These are phyloP conservation scores for Macaria liturata DNA, from an alignment of 2,888 invertebrate species.

Conservation along the genomic window DNA sequence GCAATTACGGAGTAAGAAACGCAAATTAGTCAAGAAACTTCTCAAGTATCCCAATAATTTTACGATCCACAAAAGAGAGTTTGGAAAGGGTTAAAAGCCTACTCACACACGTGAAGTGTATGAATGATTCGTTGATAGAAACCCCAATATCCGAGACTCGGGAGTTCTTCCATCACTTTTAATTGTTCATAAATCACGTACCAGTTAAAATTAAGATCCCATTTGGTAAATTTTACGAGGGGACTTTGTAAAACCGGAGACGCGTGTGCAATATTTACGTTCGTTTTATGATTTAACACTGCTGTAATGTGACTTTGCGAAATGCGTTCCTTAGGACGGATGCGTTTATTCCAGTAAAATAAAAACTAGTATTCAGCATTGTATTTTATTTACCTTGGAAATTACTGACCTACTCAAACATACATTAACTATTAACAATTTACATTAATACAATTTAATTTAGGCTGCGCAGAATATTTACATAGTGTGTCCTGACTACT, in stretches of 20 bases:
- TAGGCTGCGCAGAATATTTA: too few species aligned
- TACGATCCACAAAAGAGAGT: slow-evolving; percentile 18
- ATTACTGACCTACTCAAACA: too few species aligned
- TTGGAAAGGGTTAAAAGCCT: slow-evolving; percentile 10
- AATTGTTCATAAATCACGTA: slow-evolving; percentile 60
- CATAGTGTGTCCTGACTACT: too few species aligned
- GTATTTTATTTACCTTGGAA: too few species aligned
- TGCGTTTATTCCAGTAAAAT: too few species aligned
- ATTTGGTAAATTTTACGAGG: slow-evolving; percentile 57
- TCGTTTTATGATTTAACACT: slow-evolving; percentile 44
- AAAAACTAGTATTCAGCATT: too few species aligned
- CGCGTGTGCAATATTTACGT: slow-evolving; percentile 46
- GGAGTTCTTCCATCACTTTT: slow-evolving; percentile 50
- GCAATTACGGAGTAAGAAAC: slow-evolving; percentile 9
- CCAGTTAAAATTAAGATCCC: slow-evolving; percentile 55
- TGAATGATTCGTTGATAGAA: slow-evolving; percentile 42
- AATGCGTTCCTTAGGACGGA: slow-evolving; percentile 9
- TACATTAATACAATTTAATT: too few species aligned
- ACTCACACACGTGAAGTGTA: slow-evolving; percentile 32
- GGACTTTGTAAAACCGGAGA: slow-evolving; percentile 48
- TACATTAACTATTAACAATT: too few species aligned
- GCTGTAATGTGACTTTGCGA: slow-evolving; percentile 27
- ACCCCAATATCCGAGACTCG: slow-evolving; percentile 43
- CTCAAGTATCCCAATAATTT: slow-evolving; percentile 25
- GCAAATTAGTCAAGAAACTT: slow-evolving; percentile 21